These are phyloP conservation scores for Trichogramma pretiosum DNA, from an alignment of 1,140 invertebrate genomes.

Conservation along the genomic window DNA sequence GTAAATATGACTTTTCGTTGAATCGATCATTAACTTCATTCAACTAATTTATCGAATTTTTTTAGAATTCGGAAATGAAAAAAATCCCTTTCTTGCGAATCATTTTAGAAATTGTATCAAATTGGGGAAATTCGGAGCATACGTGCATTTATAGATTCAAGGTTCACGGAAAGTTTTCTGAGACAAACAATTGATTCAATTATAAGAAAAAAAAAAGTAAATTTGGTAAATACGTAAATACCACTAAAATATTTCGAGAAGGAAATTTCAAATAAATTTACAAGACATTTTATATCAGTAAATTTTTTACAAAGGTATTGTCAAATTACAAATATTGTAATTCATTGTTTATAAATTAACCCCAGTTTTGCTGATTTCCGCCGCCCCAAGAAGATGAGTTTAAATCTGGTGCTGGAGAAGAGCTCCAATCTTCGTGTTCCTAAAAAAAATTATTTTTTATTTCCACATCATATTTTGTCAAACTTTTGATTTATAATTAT, in stretches of 20 bases:
- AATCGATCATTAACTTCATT: slow-evolving; percentile 3
- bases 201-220: background rate
- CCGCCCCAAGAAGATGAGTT: too few relatives aligned
- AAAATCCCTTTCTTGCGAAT: slow-evolving; percentile 22
- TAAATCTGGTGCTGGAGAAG: too few relatives aligned
- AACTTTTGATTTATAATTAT: too few relatives aligned
- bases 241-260: background rate
- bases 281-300: background rate
- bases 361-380: background rate
- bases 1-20: slow-evolving; percentile 3
- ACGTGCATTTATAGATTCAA: slow-evolving; percentile 94
- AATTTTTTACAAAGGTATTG: background rate
- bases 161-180: slow-evolving; percentile 88
- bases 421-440: too few relatives aligned
- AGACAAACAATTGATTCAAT: too few relatives aligned
- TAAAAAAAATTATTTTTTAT: too few relatives aligned
- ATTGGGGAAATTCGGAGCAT: slow-evolving; percentile 85
- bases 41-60: slow-evolving; percentile 9
- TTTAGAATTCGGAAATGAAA: slow-evolving; percentile 24
- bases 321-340: slow-evolving; percentile 1
- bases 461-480: too few relatives aligned
- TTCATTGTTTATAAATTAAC: slow-evolving; percentile 1
- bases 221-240: background rate
- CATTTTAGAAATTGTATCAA: slow-evolving; percentile 68
- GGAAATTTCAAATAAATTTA: background rate